Percentiles rank a stretch among this genome's conserved stretches.
Evolutionary conservation across 2,113 vertebrate species (phyloP).

Genomic region (Grallaria varia): DNA sequence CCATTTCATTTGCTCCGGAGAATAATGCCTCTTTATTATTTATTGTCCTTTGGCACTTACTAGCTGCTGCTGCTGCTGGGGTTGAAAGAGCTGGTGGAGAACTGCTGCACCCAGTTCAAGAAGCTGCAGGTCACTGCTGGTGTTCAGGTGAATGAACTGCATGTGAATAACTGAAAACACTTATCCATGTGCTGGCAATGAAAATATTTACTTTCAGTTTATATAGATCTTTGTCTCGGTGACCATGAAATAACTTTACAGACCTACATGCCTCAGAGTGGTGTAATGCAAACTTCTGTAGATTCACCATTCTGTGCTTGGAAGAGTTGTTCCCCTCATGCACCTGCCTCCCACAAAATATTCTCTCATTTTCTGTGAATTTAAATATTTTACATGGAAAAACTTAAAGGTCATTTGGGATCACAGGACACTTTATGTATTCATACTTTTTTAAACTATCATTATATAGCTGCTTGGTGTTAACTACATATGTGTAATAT

Average conservation of each 20-base stretch:
- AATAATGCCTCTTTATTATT: not conserved
- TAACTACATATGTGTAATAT: not conserved
- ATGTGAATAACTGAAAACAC: not conserved
- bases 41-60: not conserved
- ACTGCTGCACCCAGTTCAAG: not conserved
- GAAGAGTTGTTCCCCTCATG: not conserved
- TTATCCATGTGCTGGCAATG: not conserved
- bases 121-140: not conserved
- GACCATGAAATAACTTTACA: not conserved
- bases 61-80: not conserved
- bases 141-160: not conserved
- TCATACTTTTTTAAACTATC: not conserved
- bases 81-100: fast-evolving
- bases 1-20: not conserved
- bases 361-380: not conserved
- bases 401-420: not conserved
- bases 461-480: not conserved
- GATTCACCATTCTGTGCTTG: fast-evolving
- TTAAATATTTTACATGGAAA: not conserved
- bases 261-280: not conserved
- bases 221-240: not conserved
- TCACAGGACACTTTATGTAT: not conserved
- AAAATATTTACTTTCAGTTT: not conserved
- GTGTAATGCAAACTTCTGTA: not conserved
- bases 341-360: fast-evolving